A percentile compares a stretch with the other conserved stretches of the same genome.
Evolutionary conservation across 2,888 invertebrate genomes (phyloP).

Genomic region (Watsonalla binaria): DNA sequence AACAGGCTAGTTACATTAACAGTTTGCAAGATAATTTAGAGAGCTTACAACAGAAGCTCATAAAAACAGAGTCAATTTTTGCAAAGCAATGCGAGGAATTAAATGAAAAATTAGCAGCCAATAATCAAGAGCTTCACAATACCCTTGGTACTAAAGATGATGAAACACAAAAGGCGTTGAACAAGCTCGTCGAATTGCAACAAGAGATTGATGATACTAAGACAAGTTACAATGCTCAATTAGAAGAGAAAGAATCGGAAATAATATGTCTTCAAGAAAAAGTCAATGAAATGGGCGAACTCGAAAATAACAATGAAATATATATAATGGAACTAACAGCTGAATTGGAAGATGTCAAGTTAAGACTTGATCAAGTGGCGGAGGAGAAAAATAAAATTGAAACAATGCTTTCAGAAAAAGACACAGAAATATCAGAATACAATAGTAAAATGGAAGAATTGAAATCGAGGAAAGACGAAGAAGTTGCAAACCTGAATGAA

Average conservation of each 20-base stretch:
- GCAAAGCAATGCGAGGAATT: constrained; percentile 33
- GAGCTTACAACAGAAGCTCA: constrained; percentile 39
- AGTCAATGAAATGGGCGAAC: constrained; percentile 28
- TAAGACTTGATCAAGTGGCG: constrained; percentile 20
- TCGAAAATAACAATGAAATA: constrained; percentile 19
- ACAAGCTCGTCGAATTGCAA: constrained; percentile 33
- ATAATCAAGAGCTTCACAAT: constrained; percentile 37
- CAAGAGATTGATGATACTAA: constrained; percentile 33
- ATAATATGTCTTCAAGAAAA: constrained; percentile 30
- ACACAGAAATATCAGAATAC: constrained; percentile 22
- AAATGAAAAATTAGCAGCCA: constrained; percentile 33
- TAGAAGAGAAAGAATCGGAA: constrained; percentile 27
- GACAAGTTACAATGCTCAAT: constrained; percentile 24
- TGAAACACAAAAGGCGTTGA: constrained; percentile 41
- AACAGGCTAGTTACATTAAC: constrained; percentile 34
- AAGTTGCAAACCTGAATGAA: constrained; percentile 30
- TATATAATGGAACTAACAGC: constrained; percentile 17
- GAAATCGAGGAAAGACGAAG: constrained; percentile 26
- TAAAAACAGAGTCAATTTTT: constrained; percentile 36
- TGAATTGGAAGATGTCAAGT: constrained; percentile 24
- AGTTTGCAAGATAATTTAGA: constrained; percentile 48
- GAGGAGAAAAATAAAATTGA: constrained; percentile 20
- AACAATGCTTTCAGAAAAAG: constrained; percentile 20
- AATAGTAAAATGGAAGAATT: constrained; percentile 29
- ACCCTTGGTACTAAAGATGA: constrained; percentile 38